Percentiles rank a stretch among this genome's conserved stretches.
These are phyloP conservation scores for Zosterops borbonicus DNA, from an alignment of 2,113 vertebrate species.

Conservation along the genomic window DNA sequence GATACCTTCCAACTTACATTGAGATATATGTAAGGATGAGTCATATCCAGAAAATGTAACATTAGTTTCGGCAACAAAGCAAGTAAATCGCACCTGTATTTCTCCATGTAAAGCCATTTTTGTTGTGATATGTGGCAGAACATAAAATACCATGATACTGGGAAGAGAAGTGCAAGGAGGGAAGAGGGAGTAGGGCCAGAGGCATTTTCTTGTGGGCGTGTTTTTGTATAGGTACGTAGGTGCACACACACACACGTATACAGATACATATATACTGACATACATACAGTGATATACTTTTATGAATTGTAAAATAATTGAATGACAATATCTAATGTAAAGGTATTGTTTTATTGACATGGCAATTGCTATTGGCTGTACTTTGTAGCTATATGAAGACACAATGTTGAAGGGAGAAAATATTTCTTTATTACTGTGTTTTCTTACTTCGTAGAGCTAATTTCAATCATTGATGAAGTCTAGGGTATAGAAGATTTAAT, in stretches of 20 bases:
- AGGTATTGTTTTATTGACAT: not conserved
- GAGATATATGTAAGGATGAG: not conserved
- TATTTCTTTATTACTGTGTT: not conserved
- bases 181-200: not conserved
- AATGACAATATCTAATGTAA: not conserved
- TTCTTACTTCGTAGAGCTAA: not conserved
- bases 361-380: not conserved
- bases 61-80: not conserved
- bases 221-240: not conserved
- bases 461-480: not conserved
- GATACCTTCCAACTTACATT: not conserved
- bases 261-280: rapidly evolving
- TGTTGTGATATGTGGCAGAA: not conserved
- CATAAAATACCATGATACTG: not conserved
- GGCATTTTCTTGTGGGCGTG: rapidly evolving
- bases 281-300: not conserved
- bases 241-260: no score
- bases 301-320: not conserved
- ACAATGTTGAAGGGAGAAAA: not conserved
- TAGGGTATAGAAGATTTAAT: not conserved
- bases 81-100: not conserved
- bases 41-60: not conserved
- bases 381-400: not conserved
- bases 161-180: not conserved
- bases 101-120: not conserved